A percentile compares a stretch with the other conserved stretches of the same genome.
These are phyloP conservation scores for Drosophila lacertosa DNA, from an alignment of 1,140 invertebrate genomes.

Conservation along the genomic window DNA sequence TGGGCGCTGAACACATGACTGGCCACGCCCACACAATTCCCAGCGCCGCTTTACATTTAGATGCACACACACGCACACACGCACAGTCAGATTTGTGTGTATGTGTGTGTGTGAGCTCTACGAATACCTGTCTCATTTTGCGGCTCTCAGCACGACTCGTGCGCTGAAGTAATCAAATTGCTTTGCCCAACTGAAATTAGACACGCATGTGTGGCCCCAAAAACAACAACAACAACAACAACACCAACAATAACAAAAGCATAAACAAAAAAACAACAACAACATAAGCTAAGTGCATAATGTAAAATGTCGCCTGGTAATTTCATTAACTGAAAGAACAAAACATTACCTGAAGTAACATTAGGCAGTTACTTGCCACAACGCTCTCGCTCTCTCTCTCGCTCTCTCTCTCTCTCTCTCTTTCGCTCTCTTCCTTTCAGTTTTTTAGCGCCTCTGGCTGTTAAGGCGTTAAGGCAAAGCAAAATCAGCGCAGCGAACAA, in stretches of 20 bases:
- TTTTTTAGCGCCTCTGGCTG: constrained; percentile 1
- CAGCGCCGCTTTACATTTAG: constrained; percentile 33
- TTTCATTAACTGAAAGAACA: constrained; percentile 49
- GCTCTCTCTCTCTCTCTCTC: not conserved
- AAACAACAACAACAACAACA: constrained; percentile 15
- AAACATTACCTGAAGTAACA: constrained; percentile 44
- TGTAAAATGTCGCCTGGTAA: constrained; percentile 38
- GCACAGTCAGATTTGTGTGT: not conserved
- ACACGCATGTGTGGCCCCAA: constrained; percentile 41
- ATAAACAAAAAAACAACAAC: not conserved
- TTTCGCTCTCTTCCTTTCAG: no score
- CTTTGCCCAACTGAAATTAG: constrained; percentile 53
- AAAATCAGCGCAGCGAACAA: constrained; percentile 31
- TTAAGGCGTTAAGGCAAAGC: constrained; percentile 20
- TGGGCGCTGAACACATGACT: constrained; percentile 41
- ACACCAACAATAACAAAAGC: not conserved
- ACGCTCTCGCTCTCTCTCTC: not conserved
- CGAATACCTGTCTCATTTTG: constrained; percentile 18
- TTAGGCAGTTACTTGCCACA: constrained; percentile 26
- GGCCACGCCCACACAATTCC: constrained; percentile 46
- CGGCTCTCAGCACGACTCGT: constrained; percentile 18
- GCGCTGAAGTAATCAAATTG: constrained; percentile 39
- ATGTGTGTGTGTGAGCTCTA: not conserved
- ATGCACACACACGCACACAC: constrained; percentile 1
- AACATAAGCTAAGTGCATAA: constrained; percentile 3